Evolutionary conservation across 2,797 vertebrate genomes (phyloP), one percentile per base, ranked within the genome.

Genomic region (Nannoperca obscura): DNA sequence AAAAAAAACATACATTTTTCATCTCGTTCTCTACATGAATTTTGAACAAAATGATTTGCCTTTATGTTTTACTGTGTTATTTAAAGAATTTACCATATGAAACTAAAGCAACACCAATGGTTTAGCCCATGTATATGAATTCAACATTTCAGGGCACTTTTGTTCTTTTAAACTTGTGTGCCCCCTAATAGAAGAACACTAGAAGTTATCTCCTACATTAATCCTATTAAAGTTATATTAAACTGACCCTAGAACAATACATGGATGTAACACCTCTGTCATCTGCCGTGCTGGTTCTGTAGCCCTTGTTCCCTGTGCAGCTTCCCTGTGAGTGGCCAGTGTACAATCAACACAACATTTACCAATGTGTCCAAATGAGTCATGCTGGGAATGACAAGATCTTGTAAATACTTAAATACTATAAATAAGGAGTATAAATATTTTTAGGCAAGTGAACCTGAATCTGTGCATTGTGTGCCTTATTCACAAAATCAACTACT

Each of bases 391-490:
- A 97, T 97, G 96, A 97, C 97, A 89, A 93, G 93, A 92, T 95
- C 85, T 82, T 99, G 96, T 98, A 98, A 94, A 98, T 97, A 97
- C 84, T 93, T 96, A 97, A 91, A 88, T 88, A 84, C 75, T 91
- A 96, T 90, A 96, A 91, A 95, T 95, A 95, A 92, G 96, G 95
- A 96, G 95, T 96, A 95, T 90, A 95, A 82, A 94, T 95, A 95
- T 96, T 94, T 95, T 94, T 95, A 93, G 94, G 96, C 96, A 94
- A 95, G 96, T 97, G 96, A 97, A 98, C 96, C 97, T 95, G 96
- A 96, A 97, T 98, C 96, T 97, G 97, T 99, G 97, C 97, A 98
- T 98, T 95, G 96, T 97, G 97, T 99, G 98, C 97, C 97, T 99
- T 99, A 99, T 96, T 96, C 96, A 97, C 93, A 91, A 94, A 95